phyloP scores from a whole-genome alignment of 2,797 vertebrate genomes.

The Acanthurus leucopareius region DNA sequence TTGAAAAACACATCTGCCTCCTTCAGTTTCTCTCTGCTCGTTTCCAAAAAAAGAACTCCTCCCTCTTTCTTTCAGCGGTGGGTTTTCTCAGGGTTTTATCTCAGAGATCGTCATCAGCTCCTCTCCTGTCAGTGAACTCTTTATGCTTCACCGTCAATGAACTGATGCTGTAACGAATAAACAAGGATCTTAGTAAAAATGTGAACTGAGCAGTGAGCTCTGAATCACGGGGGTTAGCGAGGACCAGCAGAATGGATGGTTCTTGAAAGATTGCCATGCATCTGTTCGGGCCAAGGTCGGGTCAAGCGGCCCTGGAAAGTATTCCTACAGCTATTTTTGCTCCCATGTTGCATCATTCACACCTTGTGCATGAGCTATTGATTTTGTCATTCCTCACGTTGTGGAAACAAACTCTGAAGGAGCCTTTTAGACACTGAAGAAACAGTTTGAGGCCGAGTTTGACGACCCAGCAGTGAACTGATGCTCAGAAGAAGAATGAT shows the following conservation, averaged over 20 bases:
- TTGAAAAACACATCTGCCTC: slow-evolving; percentile 47
- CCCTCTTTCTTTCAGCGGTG: slow-evolving; percentile 21
- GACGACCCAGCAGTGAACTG: not conserved
- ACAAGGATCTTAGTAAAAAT: slow-evolving; percentile 41
- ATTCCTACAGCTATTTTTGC: slow-evolving; percentile 67
- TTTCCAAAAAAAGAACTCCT: not conserved
- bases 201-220: not conserved
- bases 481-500: not conserved
- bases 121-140: slow-evolving; percentile 34
- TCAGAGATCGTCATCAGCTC: slow-evolving; percentile 44
- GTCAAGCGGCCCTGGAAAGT: slow-evolving; percentile 58
- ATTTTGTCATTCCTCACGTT: slow-evolving; percentile 44
- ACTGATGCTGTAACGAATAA: slow-evolving; percentile 2
- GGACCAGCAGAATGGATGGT: slow-evolving; percentile 6
- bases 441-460: not conserved
- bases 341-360: slow-evolving; percentile 48
- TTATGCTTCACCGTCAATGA: not conserved
- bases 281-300: slow-evolving; percentile 64
- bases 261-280: slow-evolving; percentile 35
- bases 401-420: slow-evolving; percentile 22
- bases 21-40: slow-evolving; percentile 34
- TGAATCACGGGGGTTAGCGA: not conserved
- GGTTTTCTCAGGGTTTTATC: slow-evolving; percentile 49
- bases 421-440: slow-evolving; percentile 20
- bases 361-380: slow-evolving; percentile 32